Percentiles rank a stretch among this genome's conserved stretches.
Evolutionary conservation across 2,888 invertebrate genomes (phyloP).

Genomic region (Acanthosepion pharaonis): DNA sequence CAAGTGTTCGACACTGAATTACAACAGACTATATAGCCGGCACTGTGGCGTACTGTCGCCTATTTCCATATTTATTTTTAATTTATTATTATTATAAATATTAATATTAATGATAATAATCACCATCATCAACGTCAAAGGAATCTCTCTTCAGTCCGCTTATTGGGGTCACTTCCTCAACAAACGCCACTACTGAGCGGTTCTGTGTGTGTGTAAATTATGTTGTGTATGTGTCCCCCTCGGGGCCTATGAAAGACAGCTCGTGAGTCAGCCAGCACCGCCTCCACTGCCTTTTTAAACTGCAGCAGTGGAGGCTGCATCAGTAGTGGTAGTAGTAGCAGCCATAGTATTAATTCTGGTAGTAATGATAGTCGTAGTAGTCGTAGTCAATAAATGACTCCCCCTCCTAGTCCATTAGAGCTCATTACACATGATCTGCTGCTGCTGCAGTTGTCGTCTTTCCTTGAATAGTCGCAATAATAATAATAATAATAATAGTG

Average conservation of each 20-base stretch:
- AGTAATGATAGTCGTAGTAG: background rate
- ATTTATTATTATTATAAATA: background rate
- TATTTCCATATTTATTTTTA: background rate
- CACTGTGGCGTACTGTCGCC: background rate
- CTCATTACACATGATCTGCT: conserved; percentile 45
- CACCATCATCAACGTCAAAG: conserved; percentile 1
- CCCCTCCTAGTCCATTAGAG: conserved; percentile 38
- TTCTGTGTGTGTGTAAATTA: background rate
- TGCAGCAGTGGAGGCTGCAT: background rate
- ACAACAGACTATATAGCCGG: background rate
- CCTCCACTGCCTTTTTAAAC: conserved; percentile 41
- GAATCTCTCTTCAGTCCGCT: conserved; percentile 40
- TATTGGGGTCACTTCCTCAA: conserved; percentile 48
- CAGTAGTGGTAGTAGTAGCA: background rate
- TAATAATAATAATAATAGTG: background rate
- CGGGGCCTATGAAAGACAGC: conserved; percentile 44
- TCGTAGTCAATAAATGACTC: conserved; percentile 42
- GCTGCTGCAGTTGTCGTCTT: conserved; percentile 42
- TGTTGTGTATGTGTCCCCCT: background rate
- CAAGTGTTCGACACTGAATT: background rate
- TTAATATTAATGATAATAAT: background rate
- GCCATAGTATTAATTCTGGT: background rate
- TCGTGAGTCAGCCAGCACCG: conserved; percentile 46
- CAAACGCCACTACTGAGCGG: conserved; percentile 22
- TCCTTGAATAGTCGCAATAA: background rate